Percentiles rank a stretch among this genome's conserved stretches.
Conservation (phyloP, 2,888 invertebrate species). For the Limnephilus rhombicus region DNA sequence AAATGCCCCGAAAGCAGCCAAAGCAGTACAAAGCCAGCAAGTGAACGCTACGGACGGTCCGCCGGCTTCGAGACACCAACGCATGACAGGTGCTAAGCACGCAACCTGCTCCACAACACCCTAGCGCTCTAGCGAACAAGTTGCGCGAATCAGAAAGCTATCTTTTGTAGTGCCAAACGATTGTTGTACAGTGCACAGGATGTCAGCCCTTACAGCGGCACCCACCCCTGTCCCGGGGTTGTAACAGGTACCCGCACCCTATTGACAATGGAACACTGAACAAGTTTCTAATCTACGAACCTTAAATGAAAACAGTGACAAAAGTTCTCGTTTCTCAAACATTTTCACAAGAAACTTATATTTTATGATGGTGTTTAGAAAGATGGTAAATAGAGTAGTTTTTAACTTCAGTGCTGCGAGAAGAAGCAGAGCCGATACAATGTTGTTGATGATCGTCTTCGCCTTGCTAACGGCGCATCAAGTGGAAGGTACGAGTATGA, state of each 20-base stretch:
- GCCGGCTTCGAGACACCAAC: constrained; percentile 4
- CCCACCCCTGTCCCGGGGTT: neutral
- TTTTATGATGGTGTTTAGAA: constrained; percentile 26
- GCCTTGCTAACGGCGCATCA: constrained; percentile 38
- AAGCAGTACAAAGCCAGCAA: constrained; percentile 14
- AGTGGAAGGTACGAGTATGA: constrained; percentile 38
- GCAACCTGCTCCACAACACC: constrained; percentile 22
- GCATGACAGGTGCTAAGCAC: constrained; percentile 37
- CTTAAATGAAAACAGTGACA: constrained; percentile 29
- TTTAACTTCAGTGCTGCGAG: neutral
- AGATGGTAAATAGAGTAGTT: neutral
- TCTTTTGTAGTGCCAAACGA: constrained; percentile 20
- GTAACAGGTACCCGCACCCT: constrained; percentile 6
- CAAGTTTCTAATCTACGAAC: constrained; percentile 6
- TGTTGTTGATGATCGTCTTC: constrained; percentile 27
- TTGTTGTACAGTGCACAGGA: constrained; percentile 7
- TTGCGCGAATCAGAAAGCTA: constrained; percentile 22
- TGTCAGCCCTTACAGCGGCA: neutral
- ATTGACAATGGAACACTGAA: constrained; percentile 14
- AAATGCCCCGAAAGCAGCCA: constrained; percentile 14
- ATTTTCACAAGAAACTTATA: constrained; percentile 29
- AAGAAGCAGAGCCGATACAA: constrained; percentile 27
- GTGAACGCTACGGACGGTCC: constrained; percentile 28
- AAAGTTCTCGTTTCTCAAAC: constrained; percentile 29
- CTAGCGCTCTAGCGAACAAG: constrained; percentile 4